phyloP scores from a whole-genome alignment of 2,888 invertebrate species.

The Quadriops clusia region DNA sequence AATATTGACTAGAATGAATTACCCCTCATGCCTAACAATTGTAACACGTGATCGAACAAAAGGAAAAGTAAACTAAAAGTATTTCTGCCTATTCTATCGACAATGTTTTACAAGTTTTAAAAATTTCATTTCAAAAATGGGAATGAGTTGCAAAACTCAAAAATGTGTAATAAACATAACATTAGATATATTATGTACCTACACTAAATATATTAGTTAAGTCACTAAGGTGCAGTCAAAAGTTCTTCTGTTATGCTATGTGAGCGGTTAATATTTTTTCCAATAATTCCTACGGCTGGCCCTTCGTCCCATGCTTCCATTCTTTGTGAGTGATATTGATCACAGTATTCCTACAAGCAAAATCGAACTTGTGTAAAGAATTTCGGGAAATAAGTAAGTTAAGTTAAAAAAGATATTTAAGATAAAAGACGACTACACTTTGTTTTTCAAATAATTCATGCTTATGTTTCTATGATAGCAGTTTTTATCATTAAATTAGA shows the following conservation, averaged over 20 bases:
- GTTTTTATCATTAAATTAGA: conserved; percentile 2
- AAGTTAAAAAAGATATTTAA: conserved; percentile 4
- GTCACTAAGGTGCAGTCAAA: conserved; percentile 42
- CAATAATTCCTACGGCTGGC: conserved; percentile 33
- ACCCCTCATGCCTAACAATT: too few relatives aligned
- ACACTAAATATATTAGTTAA: too few relatives aligned
- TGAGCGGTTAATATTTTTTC: conserved; percentile 53
- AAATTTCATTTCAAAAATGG: too few relatives aligned
- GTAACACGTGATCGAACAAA: too few relatives aligned
- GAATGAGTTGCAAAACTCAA: too few relatives aligned
- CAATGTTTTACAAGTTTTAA: too few relatives aligned
- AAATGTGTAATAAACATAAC: too few relatives aligned
- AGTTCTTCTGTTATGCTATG: conserved; percentile 80
- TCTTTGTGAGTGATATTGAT: conserved; percentile 65
- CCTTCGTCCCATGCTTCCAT: conserved; percentile 49
- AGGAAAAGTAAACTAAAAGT: too few relatives aligned
- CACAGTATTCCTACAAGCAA: conserved; percentile 56
- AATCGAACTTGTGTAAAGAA: not conserved
- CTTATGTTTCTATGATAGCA: not conserved
- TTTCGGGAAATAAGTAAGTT: not conserved
- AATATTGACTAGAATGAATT: too few relatives aligned
- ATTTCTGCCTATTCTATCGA: too few relatives aligned
- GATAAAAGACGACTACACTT: conserved; percentile 1
- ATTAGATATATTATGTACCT: too few relatives aligned
- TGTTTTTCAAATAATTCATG: conserved; percentile 4